phyloP scores from a whole-genome alignment of 2,888 invertebrate species.

The Sarcophaga subvicina region DNA sequence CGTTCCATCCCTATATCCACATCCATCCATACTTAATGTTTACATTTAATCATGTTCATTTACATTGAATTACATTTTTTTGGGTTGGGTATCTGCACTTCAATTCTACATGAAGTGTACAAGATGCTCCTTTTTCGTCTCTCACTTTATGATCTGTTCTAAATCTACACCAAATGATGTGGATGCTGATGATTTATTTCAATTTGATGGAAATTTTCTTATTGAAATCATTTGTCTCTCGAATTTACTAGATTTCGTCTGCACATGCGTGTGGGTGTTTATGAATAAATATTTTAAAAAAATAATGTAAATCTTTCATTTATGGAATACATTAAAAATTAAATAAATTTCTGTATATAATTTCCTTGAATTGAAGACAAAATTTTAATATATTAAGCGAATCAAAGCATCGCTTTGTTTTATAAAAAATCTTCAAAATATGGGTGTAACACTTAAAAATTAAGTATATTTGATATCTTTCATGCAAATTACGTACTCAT shows the following conservation, averaged over 20 bases:
- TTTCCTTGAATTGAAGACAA: background rate
- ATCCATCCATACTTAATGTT: background rate
- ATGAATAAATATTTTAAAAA: background rate
- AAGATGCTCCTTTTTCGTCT: background rate
- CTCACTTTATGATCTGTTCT: background rate
- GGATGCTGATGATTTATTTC: background rate
- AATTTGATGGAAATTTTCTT: background rate
- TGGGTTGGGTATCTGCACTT: constrained; percentile 42
- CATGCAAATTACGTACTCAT: too few species aligned
- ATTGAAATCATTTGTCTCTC: background rate
- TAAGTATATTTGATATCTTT: too few species aligned
- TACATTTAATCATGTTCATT: background rate
- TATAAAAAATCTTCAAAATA: background rate
- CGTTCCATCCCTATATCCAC: background rate
- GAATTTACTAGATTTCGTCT: background rate
- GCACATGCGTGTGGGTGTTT: background rate
- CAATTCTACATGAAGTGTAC: background rate
- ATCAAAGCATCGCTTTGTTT: background rate
- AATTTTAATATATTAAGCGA: background rate
- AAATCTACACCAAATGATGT: background rate
- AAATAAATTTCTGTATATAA: background rate
- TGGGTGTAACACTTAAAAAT: too few species aligned
- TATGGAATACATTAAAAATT: background rate
- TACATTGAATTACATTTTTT: background rate
- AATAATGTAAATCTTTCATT: background rate